A percentile compares a stretch with the other conserved stretches of the same genome.
Evolutionary conservation across 2,888 invertebrate genomes (phyloP).

Genomic region (Parthenolecanium corni): DNA sequence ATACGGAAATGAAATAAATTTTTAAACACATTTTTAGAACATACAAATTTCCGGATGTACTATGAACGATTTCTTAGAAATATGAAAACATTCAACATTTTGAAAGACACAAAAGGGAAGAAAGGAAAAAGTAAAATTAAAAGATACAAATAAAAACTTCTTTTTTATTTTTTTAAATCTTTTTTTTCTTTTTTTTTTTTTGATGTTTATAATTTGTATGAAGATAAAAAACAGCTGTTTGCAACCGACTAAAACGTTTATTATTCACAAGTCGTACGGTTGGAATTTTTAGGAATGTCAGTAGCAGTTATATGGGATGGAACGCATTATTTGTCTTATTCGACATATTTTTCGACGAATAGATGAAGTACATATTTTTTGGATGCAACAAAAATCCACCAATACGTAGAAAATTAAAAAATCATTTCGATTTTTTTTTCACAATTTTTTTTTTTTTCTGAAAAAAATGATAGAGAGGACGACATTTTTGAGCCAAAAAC

Average conservation of each 20-base stretch:
- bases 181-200: background rate
- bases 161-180: too few relatives aligned
- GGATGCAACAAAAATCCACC: too few relatives aligned
- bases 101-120: background rate
- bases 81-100: background rate
- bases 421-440: too few relatives aligned
- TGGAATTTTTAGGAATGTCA: background rate
- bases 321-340: too few relatives aligned
- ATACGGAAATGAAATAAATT: background rate
- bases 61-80: background rate
- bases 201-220: background rate
- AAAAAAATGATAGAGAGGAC: too few relatives aligned
- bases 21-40: background rate
- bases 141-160: background rate
- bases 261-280: background rate
- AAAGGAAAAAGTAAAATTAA: background rate
- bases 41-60: background rate
- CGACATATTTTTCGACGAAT: too few relatives aligned
- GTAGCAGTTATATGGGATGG: too few relatives aligned
- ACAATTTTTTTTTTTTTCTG: too few relatives aligned
- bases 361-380: too few relatives aligned
- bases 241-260: background rate
- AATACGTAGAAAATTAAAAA: too few relatives aligned
- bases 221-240: background rate
- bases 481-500: too few relatives aligned